Evolutionary conservation across 1,140 invertebrate genomes (phyloP).

Genomic region (Delia radicum): DNA sequence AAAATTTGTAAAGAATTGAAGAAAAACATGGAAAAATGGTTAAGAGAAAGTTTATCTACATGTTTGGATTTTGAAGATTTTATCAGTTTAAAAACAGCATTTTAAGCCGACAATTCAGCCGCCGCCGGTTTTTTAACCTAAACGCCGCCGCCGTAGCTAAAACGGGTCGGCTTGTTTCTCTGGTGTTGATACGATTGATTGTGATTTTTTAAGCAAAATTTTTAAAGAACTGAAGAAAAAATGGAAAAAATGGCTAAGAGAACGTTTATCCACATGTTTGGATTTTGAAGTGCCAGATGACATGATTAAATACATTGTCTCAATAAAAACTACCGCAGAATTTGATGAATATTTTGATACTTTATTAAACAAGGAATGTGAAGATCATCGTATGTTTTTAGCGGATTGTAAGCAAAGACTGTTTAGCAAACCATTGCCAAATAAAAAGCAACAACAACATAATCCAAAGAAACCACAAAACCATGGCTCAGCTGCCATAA

Average conservation of each 20-base stretch:
- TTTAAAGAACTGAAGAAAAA: no score
- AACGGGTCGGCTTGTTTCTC: no score
- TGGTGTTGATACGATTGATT: neutral
- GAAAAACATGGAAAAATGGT: neutral
- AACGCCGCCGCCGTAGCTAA: no score
- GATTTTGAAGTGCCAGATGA: conserved; percentile 66
- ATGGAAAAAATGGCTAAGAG: conserved; percentile 52
- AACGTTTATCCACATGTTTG: conserved; percentile 57
- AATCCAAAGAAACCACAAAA: conserved; percentile 6
- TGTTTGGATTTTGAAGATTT: conserved; percentile 66
- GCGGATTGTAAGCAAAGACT: conserved; percentile 63
- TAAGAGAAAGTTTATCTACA: conserved; percentile 41
- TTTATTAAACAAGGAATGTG: conserved; percentile 65
- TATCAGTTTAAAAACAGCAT: no score
- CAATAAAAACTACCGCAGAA: conserved; percentile 66
- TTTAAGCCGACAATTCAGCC: no score
- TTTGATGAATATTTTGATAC: conserved; percentile 71
- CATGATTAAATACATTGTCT: conserved; percentile 66
- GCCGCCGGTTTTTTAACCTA: no score
- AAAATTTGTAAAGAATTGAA: neutral
- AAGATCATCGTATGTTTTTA: conserved; percentile 67
- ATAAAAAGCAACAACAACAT: conserved; percentile 41
- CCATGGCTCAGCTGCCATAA: neutral
- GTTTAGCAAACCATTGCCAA: conserved; percentile 53
- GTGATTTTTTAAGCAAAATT: no score